These are phyloP conservation scores for Bombycilla garrulus DNA, from an alignment of 2,113 vertebrate species.

Conservation along the genomic window DNA sequence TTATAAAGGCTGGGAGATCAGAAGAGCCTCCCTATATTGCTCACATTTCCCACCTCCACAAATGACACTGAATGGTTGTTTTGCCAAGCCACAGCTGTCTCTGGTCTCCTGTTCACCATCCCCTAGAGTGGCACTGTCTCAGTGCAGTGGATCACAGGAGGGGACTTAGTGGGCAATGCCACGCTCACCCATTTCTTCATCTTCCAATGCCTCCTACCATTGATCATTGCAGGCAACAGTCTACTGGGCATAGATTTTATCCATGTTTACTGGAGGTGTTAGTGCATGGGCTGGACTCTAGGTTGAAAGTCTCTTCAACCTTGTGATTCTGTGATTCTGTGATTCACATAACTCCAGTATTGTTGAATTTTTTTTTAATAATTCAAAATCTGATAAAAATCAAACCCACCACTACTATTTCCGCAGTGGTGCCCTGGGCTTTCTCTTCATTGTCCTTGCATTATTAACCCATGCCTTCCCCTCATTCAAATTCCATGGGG, in stretches of 20 bases:
- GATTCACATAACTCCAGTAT: not conserved
- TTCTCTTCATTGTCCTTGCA: not conserved
- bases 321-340: too few relatives aligned
- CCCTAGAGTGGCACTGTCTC: not conserved
- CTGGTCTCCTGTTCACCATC: not conserved
- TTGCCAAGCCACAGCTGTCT: not conserved
- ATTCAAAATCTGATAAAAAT: slow-evolving; percentile 27
- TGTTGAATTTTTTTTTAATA: not conserved
- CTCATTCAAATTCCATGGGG: not conserved
- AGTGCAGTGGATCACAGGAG: not conserved
- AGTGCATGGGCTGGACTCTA: too few relatives aligned
- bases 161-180: not conserved
- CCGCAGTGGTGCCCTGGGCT: not conserved
- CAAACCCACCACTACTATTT: not conserved
- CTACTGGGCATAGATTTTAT: not conserved
- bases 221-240: not conserved
- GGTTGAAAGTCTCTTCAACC: too few relatives aligned
- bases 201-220: not conserved
- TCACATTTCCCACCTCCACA: not conserved
- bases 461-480: not conserved
- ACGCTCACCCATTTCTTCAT: not conserved
- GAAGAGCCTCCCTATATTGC: not conserved
- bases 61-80: not conserved
- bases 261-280: not conserved
- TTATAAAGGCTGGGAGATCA: not conserved